Percentiles rank a stretch among this genome's conserved stretches.
phyloP scores from a whole-genome alignment of 30 jellyfish, hydroid and myxozoan species.

The Sanderia malayensis region DNA sequence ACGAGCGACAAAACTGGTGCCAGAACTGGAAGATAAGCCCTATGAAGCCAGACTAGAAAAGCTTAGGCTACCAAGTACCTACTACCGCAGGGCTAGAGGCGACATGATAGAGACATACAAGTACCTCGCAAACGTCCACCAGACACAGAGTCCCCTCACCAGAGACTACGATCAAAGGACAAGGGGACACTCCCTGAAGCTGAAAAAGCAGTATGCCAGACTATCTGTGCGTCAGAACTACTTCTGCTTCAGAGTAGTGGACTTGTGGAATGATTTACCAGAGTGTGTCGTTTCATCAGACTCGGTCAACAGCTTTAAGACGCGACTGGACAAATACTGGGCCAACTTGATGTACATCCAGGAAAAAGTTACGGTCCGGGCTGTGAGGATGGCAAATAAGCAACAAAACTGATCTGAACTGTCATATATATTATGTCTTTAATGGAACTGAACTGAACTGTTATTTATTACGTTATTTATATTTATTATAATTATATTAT shows the following conservation, averaged over 20 bases:
- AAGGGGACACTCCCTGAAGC: neutral
- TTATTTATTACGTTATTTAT: no score
- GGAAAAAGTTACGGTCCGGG: no score
- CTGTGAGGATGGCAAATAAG: no score
- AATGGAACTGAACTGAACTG: no score
- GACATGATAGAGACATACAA: neutral
- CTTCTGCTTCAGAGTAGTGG: neutral
- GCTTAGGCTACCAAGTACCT: neutral
- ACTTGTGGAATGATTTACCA: neutral
- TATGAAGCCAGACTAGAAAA: neutral
- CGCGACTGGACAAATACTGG: neutral
- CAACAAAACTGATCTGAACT: no score
- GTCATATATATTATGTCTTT: no score
- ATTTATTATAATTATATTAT: no score
- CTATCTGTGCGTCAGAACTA: neutral
- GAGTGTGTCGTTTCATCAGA: neutral
- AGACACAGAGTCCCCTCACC: constrained; percentile 4
- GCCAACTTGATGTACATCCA: no score
- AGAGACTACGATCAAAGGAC: no score
- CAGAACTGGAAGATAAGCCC: neutral
- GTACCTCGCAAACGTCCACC: neutral
- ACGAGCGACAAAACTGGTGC: neutral
- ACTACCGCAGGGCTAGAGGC: neutral
- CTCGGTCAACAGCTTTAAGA: neutral
- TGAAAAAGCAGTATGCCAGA: neutral